Conservation (phyloP, 1,140 invertebrate genomes). For the Oryctes rhinoceros region DNA sequence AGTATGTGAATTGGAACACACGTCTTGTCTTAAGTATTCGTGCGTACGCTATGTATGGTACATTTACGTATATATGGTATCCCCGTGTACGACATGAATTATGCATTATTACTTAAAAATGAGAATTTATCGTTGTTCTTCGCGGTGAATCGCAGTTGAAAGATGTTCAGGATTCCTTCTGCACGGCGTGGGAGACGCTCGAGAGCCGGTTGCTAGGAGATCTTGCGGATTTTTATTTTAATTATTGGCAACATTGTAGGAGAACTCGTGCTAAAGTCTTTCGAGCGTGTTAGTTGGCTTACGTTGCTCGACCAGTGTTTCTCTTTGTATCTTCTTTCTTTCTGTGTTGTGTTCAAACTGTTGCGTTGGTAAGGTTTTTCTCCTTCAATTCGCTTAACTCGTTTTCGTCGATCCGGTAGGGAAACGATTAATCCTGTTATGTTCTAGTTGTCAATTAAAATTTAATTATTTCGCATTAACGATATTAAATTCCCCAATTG, state of each 20-base stretch:
- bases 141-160: not conserved
- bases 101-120: constrained; percentile 1
- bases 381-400: not conserved
- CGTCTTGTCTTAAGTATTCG: constrained; percentile 1
- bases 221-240: constrained; percentile 32
- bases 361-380: not conserved
- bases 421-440: no score
- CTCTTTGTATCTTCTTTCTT: not conserved
- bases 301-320: constrained; percentile 1
- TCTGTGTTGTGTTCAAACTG: not conserved
- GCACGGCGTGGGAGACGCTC: constrained; percentile 30
- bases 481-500: no score
- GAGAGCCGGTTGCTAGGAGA: constrained; percentile 30
- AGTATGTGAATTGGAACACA: constrained; percentile 8
- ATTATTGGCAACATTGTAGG: constrained; percentile 32
- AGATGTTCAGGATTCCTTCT: constrained; percentile 7
- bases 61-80: not conserved
- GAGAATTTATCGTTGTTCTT: constrained; percentile 3
- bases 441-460: no score
- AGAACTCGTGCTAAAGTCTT: constrained; percentile 31
- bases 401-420: no score
- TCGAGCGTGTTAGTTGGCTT: constrained; percentile 22
- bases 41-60: not conserved
- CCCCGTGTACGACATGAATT: not conserved
- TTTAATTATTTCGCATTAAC: no score